Conservation (phyloP, 2,797 vertebrate genomes). For the Apogon talboti region DNA sequence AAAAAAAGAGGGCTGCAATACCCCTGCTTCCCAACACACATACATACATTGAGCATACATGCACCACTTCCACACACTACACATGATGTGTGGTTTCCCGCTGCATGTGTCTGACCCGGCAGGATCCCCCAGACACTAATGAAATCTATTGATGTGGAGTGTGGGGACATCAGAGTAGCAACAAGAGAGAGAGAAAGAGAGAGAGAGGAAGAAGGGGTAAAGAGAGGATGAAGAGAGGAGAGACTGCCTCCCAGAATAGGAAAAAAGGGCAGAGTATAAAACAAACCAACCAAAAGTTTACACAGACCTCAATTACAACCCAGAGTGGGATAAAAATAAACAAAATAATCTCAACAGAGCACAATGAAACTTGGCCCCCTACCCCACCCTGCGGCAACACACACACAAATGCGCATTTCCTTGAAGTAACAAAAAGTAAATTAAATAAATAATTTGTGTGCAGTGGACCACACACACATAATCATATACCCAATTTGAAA, state of each 20-base stretch:
- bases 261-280: conserved; percentile 67
- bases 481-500: conserved; percentile 60
- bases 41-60: conserved; percentile 30
- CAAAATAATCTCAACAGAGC: conserved; percentile 79
- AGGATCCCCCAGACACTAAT: conserved; percentile 82
- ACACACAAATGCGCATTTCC: conserved; percentile 19
- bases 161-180: conserved; percentile 80
- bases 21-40: conserved; percentile 66
- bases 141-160: conserved; percentile 86
- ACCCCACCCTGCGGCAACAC: conserved; percentile 47
- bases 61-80: conserved; percentile 75
- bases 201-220: conserved; percentile 50
- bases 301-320: conserved; percentile 82
- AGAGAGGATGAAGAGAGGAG: conserved; percentile 61
- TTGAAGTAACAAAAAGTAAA: conserved; percentile 58
- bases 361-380: conserved; percentile 69
- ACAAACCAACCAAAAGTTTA: conserved; percentile 78
- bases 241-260: conserved; percentile 73
- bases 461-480: conserved; percentile 53
- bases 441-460: conserved; percentile 38
- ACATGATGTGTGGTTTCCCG: conserved; percentile 72
- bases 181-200: conserved; percentile 37
- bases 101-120: conserved; percentile 78
- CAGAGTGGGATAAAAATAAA: conserved; percentile 82
- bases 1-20: conserved; percentile 77